Evolutionary conservation across 2,888 invertebrate species (phyloP), one percentile per base, ranked within the genome.

Genomic region (Meliscaeva auricollis): DNA sequence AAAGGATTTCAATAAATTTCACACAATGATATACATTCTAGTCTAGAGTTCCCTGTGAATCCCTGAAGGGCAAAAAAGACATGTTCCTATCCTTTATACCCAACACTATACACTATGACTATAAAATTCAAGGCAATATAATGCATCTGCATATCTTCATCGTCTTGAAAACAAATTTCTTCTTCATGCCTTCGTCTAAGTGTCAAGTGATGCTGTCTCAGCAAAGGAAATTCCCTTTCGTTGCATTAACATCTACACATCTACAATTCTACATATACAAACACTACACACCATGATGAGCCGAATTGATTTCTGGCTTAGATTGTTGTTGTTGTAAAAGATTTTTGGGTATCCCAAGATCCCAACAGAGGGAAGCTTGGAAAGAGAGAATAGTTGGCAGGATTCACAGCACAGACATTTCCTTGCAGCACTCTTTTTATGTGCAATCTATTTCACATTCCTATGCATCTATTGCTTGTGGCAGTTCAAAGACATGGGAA

Each of bases 191-290:
- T 48, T 68, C 41, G 68, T 9, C 54, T 32, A 78, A 62, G 78
- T 83, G 82, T 83, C 82, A 83, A 83, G 82, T 83, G n/a, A n/a
- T n/a, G 82, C 78, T 73, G 72, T 78, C 66, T 82, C 82, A 77
- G 81, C 81, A 68, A 64, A 35, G 58, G 44, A 77, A 73, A 73
- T 73, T 60, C 56, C 76, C 82, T 73, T 52, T 60, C 73, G 52
- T 73, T 66, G 60, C 44, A 62, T 68, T 54, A 54, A 26, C 54
- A 3, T 32, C 15, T n/a, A 22, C 1, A 26, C 26, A 26, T 26
- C 4, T 26, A 26, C 4, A 26, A 26, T 26, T 26, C 26, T 26
- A 26, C 26, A n/a, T 26, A 26, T 4, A 26, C 4, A 4, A 26
- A 26, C 2, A 2, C 4, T 62, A 26, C 26, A 50, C 35, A 44